Evolutionary conservation across 2,113 vertebrate species (phyloP), one percentile per base, ranked within the genome.

Genomic region (Varanus komodoensis): DNA sequence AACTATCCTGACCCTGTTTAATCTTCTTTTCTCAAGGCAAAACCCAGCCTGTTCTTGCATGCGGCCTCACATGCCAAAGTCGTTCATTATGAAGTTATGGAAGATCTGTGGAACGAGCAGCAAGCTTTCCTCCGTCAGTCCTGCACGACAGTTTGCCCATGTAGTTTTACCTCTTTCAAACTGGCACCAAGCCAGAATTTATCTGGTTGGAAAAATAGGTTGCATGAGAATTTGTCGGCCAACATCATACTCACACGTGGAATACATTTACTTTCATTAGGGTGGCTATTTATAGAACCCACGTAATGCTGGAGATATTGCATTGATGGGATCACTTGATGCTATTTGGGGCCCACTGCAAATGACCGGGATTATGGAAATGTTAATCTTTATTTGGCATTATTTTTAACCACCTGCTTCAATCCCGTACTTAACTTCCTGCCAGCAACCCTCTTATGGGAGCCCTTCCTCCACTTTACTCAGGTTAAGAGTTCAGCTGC

Each of bases 321-420:
- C 69, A 77, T 84, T 84, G 81, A 50, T 89, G 50, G 71, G 88
- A 4, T 75, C 29, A 57, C 32, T 17, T 38, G 4, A 75, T 4
- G 19, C 82, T 84, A 67, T 75, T 89, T 64, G 71, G 23, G 29
- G 54, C 54, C 11, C 15, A 9, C 34, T 89, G 54, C 34, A 83
- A 75, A 67, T n/a, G 85, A 73, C 81, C 12, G 27, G 69, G 88
- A 84, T 89, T 84, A 89, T 77, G 61, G 69, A 61, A 89, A 83
- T 48, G 80, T 84, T 67, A 89, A 89, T 89, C 88, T 89, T 64
- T 8, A 6, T 75, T 50, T 29, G 8, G 29, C 64, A 89, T 89
- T 89, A 89, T 89, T 89, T 89, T 89, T 89, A 89, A 75, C 81
- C 88, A 89, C 88, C 88, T 67, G 81, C 81, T 75, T 50, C 80